Percentiles rank a stretch among this genome's conserved stretches.
Conservation (phyloP, 2,113 vertebrate species). For the Rhynchomys soricoides region DNA sequence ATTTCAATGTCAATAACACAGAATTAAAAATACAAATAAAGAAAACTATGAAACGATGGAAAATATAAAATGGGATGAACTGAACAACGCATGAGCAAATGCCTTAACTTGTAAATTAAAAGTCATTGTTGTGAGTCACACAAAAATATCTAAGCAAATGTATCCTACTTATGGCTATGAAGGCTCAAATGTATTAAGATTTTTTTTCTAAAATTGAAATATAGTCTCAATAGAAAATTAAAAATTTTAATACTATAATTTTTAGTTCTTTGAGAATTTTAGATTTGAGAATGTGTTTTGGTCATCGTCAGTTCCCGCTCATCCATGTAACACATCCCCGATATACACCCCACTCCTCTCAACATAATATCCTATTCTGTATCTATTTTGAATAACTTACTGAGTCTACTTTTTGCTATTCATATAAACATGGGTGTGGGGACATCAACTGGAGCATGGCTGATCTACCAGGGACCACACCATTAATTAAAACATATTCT, state of each 20-base stretch:
- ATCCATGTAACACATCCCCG: neutral
- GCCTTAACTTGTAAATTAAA: conserved; percentile 16
- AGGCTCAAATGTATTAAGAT: neutral
- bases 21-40: neutral
- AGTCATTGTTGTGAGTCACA: neutral
- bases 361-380: neutral
- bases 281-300: neutral
- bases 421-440: neutral
- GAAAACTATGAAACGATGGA: neutral
- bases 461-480: neutral
- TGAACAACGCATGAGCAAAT: neutral
- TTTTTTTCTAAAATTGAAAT: neutral
- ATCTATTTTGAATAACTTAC: neutral
- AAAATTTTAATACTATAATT: neutral
- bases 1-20: neutral
- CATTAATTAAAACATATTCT: neutral
- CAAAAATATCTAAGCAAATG: conserved; percentile 18
- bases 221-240: neutral
- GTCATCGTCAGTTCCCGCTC: neutral
- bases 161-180: neutral
- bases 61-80: neutral
- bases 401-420: neutral
- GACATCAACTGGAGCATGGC: neutral
- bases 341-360: neutral
- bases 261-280: neutral